A percentile compares a stretch with the other conserved stretches of the same genome.
These are phyloP conservation scores for Anarrhichthys ocellatus DNA, from an alignment of 2,113 vertebrate species.

Conservation along the genomic window DNA sequence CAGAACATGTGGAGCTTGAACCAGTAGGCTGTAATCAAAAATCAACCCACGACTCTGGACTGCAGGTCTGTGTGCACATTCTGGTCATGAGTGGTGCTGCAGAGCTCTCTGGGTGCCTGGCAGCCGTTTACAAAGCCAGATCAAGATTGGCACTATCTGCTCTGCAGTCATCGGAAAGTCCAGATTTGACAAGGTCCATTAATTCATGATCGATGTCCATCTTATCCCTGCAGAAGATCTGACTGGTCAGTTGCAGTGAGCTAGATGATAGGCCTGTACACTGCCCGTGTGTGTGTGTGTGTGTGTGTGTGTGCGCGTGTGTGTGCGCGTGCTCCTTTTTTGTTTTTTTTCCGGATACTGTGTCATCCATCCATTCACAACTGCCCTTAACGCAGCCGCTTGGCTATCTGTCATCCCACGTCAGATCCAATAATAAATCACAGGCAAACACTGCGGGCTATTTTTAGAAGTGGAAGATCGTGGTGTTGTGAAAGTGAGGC, in stretches of 20 bases:
- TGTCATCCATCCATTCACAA: slow-evolving; percentile 8
- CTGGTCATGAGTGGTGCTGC: background rate
- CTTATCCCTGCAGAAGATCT: slow-evolving; percentile 36
- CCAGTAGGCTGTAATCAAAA: background rate
- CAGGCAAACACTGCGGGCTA: slow-evolving; percentile 19
- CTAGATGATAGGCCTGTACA: background rate
- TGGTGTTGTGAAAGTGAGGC: background rate
- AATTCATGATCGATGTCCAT: slow-evolving; percentile 34
- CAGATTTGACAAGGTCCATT: slow-evolving; percentile 2
- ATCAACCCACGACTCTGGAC: background rate
- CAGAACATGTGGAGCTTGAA: background rate
- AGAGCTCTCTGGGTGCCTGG: slow-evolving; percentile 7
- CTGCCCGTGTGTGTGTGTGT: background rate
- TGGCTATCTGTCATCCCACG: background rate
- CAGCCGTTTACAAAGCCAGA: slow-evolving; percentile 23
- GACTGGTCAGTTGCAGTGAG: slow-evolving; percentile 11
- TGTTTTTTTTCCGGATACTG: background rate
- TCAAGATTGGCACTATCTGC: slow-evolving; percentile 23
- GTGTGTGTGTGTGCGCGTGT: background rate
- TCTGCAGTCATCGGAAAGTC: slow-evolving; percentile 1
- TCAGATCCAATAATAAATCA: slow-evolving; percentile 30
- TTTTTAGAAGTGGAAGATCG: slow-evolving; percentile 39
- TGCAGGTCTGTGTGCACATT: background rate
- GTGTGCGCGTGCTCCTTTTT: background rate
- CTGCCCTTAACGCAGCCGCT: slow-evolving; percentile 32